Base-by-base conservation (phyloP, 2,888 invertebrate species). In the Rhagonycha lutea region DNA sequence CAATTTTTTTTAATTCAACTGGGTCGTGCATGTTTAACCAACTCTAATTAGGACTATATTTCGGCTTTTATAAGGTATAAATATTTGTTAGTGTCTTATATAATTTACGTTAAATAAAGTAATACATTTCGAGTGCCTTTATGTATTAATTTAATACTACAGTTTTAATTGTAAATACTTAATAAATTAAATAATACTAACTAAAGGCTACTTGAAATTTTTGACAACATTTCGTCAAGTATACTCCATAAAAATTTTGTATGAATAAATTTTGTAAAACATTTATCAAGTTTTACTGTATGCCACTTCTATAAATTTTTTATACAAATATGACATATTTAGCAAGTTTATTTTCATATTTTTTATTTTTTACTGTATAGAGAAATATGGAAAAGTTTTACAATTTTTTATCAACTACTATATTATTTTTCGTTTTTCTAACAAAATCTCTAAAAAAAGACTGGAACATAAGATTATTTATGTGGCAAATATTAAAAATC, bases 1-100 rank as follows among this genome's bases (percentile, higher is more conserved):
- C 47, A 47, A n/a, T 29, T 28, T 32, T 68, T 65, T 68, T 68
- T 28, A n/a, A 68, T 61, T 60, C 60, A 70, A 69, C 26, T 60
- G 71, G 67, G 18, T 68, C 61, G 73, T 79, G 75, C 77, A 77
- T 76, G 77, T 63, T 73, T 65, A 69, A 28, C 29, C 65, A 70
- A 70, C 75, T 74, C 69, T 77, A 75, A 75, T 77, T 70, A 69
- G 29, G 29, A 65, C 69, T 61, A 65, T 61, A 67, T 68, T 71
- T 75, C 14, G 68, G 68, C 32, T 70, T 71, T 70, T 71, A 68
- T 68, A 9, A 14, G 68, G 28, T 61, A 75, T 75, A 75, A 75
- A 75, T 75, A 75, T 68, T 77, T 74, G 71, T 74, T 74, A 70
- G 71, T 47, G 47, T 73, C 73, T 73, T 70, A 68, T 28, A 26